Conservation (phyloP, 1,140 invertebrate genomes). For the Eufriesea mexicana region DNA sequence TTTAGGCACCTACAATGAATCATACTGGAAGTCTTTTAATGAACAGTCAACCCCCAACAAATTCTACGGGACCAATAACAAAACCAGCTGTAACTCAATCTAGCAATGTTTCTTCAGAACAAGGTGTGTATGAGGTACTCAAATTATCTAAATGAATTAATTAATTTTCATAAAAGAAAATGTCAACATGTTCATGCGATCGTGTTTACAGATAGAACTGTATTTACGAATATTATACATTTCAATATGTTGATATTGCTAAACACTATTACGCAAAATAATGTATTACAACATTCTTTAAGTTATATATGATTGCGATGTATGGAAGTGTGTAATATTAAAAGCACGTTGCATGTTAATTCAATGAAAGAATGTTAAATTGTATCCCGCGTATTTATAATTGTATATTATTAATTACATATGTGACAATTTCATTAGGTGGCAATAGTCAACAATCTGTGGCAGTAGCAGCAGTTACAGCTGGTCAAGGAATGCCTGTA, state of each 20-base stretch:
- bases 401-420: not conserved
- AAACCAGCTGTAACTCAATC: slow-evolving; percentile 76
- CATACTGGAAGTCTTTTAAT: slow-evolving; percentile 79
- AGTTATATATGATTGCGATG: not conserved
- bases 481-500: slow-evolving; percentile 71
- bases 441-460: slow-evolving; percentile 69
- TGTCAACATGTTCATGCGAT: not conserved
- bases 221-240: not conserved
- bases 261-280: not conserved
- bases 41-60: slow-evolving; percentile 77
- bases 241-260: not conserved
- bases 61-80: slow-evolving; percentile 76
- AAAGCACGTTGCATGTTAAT: slow-evolving; percentile 27
- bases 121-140: slow-evolving; percentile 70
- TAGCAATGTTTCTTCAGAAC: slow-evolving; percentile 77
- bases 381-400: not conserved
- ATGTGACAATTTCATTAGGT: slow-evolving; percentile 65
- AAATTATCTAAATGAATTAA: not conserved
- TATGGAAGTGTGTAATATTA: not conserved
- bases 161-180: not conserved
- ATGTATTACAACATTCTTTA: not conserved
- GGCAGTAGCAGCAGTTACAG: slow-evolving; percentile 69
- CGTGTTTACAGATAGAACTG: not conserved
- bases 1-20: slow-evolving; percentile 79
- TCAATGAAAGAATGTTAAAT: not conserved